Evolutionary conservation across 1,140 invertebrate genomes (phyloP).

Genomic region (Apis dorsata): DNA sequence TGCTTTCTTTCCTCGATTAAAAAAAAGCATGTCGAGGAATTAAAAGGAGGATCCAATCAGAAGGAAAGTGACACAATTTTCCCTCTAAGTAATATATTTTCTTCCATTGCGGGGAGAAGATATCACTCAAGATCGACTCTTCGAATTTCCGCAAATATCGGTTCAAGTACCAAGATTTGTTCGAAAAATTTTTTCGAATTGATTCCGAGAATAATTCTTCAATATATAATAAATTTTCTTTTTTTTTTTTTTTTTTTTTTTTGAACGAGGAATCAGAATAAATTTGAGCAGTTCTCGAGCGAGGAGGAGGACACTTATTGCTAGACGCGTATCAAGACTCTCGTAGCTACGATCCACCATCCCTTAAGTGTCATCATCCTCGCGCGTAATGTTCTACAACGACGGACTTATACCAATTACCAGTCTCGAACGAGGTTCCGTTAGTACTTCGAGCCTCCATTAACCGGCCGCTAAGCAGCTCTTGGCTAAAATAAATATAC

Average conservation of each 20-base stretch:
- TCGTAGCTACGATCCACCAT: not conserved
- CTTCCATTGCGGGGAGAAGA: not conserved
- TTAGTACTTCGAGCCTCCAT: slow-evolving; percentile 37
- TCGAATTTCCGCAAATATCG: not conserved
- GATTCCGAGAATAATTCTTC: not conserved
- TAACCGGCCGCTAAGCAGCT: slow-evolving; percentile 42
- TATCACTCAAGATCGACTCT: not conserved
- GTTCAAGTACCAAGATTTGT: not conserved
- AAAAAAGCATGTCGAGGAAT: not conserved
- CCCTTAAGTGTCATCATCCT: slow-evolving; percentile 36
- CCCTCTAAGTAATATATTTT: not conserved
- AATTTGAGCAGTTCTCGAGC: not conserved
- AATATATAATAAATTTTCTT: not conserved
- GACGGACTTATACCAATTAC: slow-evolving; percentile 51
- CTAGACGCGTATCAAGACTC: not conserved
- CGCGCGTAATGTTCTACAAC: not conserved
- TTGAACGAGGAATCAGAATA: not conserved
- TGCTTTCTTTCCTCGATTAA: slow-evolving; percentile 36
- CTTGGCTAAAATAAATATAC: slow-evolving; percentile 48
- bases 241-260: not conserved
- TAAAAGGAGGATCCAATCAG: slow-evolving; percentile 12
- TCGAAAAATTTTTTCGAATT: not conserved
- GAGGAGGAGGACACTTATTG: not conserved
- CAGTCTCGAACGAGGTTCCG: slow-evolving; percentile 5
- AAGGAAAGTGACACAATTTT: slow-evolving; percentile 2